phyloP scores from a whole-genome alignment of 2,113 vertebrate genomes.

The Cyanoderma ruficeps region DNA sequence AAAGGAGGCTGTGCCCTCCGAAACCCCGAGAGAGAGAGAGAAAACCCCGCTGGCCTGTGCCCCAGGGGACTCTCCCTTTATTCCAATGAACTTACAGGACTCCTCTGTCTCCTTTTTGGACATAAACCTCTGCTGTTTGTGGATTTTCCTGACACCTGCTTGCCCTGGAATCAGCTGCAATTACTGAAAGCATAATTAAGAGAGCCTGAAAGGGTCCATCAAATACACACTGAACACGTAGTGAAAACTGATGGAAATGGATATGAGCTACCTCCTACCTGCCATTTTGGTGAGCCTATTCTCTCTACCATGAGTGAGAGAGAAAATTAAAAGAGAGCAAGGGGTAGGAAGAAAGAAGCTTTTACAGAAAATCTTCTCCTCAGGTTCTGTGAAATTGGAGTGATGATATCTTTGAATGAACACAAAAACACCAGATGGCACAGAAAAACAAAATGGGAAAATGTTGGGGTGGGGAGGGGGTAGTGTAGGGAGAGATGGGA shows the following conservation, averaged over 20 bases:
- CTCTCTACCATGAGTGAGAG: neutral
- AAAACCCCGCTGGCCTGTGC: neutral
- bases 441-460: neutral
- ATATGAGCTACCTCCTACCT: neutral
- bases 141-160: neutral
- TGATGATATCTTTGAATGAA: neutral
- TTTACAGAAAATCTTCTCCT: neutral
- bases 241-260: neutral
- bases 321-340: neutral
- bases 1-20: neutral
- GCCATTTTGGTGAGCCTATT: neutral
- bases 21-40: neutral
- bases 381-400: neutral
- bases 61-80: neutral
- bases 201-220: neutral
- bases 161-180: neutral
- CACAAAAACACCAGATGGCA: neutral
- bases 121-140: neutral
- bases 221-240: neutral
- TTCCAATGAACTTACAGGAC: fast-evolving
- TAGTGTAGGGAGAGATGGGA: neutral
- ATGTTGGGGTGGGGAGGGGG: fast-evolving
- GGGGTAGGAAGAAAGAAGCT: neutral
- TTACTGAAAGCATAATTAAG: neutral
- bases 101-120: neutral